phyloP scores from a whole-genome alignment of 2,113 vertebrate species.

The Entosphenus tridentatus region DNA sequence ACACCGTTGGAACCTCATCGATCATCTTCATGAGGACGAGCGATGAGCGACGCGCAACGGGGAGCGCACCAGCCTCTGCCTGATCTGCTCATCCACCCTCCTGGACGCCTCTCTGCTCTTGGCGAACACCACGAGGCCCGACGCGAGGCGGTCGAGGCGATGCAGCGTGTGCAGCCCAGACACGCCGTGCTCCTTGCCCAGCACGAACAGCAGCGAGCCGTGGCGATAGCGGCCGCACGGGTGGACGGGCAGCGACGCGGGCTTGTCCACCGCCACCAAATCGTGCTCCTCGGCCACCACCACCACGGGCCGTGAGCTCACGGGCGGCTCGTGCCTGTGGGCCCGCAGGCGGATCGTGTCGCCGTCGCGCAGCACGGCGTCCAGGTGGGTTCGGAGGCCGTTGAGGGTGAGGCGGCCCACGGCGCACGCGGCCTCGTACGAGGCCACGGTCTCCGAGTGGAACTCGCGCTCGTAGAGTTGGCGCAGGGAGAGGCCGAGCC shows the following conservation, averaged over 20 bases:
- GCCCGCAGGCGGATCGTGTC: constrained; percentile 64
- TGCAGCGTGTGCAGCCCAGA: constrained; percentile 63
- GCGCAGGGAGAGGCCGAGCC: constrained; percentile 56
- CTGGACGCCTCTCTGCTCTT: constrained; percentile 46
- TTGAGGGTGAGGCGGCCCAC: constrained; percentile 58
- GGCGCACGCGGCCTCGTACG: constrained; percentile 37
- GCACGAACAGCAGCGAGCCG: constrained; percentile 83
- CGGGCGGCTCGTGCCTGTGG: constrained; percentile 82
- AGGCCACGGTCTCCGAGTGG: constrained; percentile 43
- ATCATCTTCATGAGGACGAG: no score
- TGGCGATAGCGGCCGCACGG: constrained; percentile 85
- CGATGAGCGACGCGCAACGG: no score
- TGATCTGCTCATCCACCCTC: constrained; percentile 61
- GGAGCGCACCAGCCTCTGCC: constrained; percentile 51
- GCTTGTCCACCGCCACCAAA: constrained; percentile 74
- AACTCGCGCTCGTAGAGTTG: constrained; percentile 70
- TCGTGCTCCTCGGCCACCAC: constrained; percentile 49
- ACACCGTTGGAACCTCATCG: no score
- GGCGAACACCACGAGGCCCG: constrained; percentile 77
- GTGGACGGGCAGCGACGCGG: constrained; percentile 74
- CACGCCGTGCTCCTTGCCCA: constrained; percentile 62
- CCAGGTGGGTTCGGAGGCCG: constrained; percentile 28
- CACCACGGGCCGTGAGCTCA: constrained; percentile 35
- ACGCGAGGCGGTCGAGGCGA: constrained; percentile 73
- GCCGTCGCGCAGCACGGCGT: constrained; percentile 41